These are phyloP conservation scores for Epizoanthus stellaris DNA, from an alignment of 92 coral and sea anemone genomes.

Conservation along the genomic window DNA sequence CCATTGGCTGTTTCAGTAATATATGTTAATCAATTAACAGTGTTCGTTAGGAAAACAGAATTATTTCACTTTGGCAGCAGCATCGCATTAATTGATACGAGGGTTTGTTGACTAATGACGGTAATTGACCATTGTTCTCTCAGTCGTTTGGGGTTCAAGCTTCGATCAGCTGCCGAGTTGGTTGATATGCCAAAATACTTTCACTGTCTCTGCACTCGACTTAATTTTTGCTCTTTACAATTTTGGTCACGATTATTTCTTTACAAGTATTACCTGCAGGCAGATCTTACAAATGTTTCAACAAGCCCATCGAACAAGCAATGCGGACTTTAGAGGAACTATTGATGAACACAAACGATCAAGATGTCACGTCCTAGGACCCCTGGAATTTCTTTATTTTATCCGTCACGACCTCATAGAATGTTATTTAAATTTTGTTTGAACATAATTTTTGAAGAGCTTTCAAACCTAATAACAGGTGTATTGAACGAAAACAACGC, in stretches of 20 bases:
- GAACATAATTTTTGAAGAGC: not conserved
- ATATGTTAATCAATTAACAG: not conserved
- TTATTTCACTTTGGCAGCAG: not conserved
- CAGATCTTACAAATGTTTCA: not conserved
- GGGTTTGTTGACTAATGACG: too few relatives aligned
- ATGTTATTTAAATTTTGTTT: slow-evolving; percentile 23
- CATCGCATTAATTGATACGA: too few relatives aligned
- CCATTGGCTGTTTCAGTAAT: not conserved
- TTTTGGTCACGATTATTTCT: too few relatives aligned
- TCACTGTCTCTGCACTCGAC: too few relatives aligned
- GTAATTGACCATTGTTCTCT: too few relatives aligned
- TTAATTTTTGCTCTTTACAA: too few relatives aligned
- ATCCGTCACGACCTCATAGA: not conserved
- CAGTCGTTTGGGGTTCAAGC: too few relatives aligned
- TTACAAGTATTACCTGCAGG: too few relatives aligned
- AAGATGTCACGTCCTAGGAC: not conserved
- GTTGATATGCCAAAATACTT: too few relatives aligned
- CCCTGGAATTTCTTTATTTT: not conserved
- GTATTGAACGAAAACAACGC: too few relatives aligned
- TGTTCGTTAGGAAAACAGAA: not conserved
- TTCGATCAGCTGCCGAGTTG: too few relatives aligned
- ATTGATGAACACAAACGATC: not conserved
- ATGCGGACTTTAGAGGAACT: not conserved
- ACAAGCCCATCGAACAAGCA: not conserved
- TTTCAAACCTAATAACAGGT: too few relatives aligned